Conservation (phyloP, 1,140 invertebrate species). For the Microplitis demolitor region DNA sequence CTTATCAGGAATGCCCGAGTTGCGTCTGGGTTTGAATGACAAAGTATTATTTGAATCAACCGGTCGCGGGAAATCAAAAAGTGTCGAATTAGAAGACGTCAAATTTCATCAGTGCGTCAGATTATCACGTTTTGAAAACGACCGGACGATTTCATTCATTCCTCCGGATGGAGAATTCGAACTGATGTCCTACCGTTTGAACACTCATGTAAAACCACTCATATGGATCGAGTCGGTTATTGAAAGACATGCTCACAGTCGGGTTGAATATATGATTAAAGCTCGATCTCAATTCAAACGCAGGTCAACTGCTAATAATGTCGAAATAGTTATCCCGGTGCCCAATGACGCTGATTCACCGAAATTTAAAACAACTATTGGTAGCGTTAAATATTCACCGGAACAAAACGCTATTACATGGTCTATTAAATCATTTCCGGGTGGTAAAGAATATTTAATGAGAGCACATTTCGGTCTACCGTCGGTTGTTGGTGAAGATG, state of each 20-base stretch:
- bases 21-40: constrained; percentile 97
- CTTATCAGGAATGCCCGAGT: constrained; percentile 99
- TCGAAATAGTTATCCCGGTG: constrained; percentile 98
- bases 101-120: constrained; percentile 99
- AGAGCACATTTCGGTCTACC: constrained; percentile 98
- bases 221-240: constrained; percentile 99
- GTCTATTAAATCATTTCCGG: constrained; percentile 99
- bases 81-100: constrained; percentile 98
- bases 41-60: constrained; percentile 99
- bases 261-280: constrained; percentile 99
- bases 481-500: constrained; percentile 93
- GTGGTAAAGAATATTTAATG: constrained; percentile 99
- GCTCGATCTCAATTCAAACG: constrained; percentile 99
- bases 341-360: constrained; percentile 98
- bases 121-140: constrained; percentile 97
- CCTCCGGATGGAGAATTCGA: constrained; percentile 99
- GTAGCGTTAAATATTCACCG: constrained; percentile 96
- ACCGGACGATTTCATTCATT: constrained; percentile 98
- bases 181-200: constrained; percentile 98
- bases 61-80: constrained; percentile 97
- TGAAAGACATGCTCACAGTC: constrained; percentile 95
- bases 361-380: constrained; percentile 98
- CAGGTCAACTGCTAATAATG: constrained; percentile 97
- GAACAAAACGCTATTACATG: constrained; percentile 98
- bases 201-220: constrained; percentile 96